These are phyloP conservation scores for Neuroscelio doddi DNA, from an alignment of 2,888 invertebrate genomes.

Conservation along the genomic window DNA sequence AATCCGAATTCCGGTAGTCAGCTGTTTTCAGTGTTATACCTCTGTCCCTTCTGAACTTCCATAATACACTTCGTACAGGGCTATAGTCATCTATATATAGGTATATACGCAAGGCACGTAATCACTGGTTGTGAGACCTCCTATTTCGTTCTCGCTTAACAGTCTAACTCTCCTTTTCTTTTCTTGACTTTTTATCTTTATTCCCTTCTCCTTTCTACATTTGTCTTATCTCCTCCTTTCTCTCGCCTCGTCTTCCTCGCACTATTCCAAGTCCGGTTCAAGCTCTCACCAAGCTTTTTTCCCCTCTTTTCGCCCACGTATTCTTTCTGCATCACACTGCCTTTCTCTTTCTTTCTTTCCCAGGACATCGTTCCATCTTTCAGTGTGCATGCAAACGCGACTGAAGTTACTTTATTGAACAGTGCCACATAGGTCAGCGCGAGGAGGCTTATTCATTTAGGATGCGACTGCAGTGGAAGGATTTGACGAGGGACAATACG, in stretches of 20 bases:
- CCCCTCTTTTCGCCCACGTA: constrained; percentile 40
- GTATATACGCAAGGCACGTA: constrained; percentile 52
- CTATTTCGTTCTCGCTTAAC: constrained; percentile 39
- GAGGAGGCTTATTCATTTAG: constrained; percentile 20
- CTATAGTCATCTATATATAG: constrained; percentile 31
- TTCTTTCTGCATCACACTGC: constrained; percentile 1
- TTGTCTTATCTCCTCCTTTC: no score
- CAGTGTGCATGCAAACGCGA: constrained; percentile 15
- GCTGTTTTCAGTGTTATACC: constrained; percentile 59
- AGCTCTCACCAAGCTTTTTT: constrained; percentile 46
- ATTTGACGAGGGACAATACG: constrained; percentile 17
- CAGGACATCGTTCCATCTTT: constrained; percentile 14
- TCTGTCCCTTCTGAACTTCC: constrained; percentile 48
- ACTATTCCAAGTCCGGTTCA: constrained; percentile 51
- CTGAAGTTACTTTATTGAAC: constrained; percentile 37
- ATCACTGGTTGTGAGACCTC: constrained; percentile 50
- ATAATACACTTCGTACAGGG: constrained; percentile 36
- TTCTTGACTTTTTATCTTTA: constrained; percentile 14
- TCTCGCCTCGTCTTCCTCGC: constrained; percentile 39
- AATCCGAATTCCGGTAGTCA: constrained; percentile 68
- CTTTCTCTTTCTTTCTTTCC: not conserved
- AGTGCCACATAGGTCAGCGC: constrained; percentile 26
- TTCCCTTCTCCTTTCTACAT: constrained; percentile 11
- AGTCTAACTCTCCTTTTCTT: constrained; percentile 12
- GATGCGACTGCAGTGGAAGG: not conserved